phyloP scores from a whole-genome alignment of 2,888 invertebrate species.

The Pseudanteris insignis region DNA sequence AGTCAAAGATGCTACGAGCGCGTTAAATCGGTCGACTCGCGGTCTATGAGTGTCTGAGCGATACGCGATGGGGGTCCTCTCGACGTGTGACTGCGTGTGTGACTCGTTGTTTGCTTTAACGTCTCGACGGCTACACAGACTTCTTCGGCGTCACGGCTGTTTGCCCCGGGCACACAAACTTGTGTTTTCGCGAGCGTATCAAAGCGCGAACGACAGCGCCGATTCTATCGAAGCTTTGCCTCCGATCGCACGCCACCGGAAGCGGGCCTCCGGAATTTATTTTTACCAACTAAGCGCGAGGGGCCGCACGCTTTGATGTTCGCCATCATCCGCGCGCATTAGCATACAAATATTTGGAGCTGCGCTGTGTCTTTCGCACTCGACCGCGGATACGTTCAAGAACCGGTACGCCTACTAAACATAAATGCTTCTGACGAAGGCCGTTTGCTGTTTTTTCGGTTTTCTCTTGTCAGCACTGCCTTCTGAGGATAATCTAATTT shows the following conservation, averaged over 20 bases:
- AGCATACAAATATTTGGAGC: constrained; percentile 64
- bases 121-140: constrained; percentile 58
- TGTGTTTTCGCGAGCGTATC: constrained; percentile 61
- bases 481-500: too few species aligned
- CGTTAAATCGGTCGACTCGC: neutral
- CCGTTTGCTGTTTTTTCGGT: too few species aligned
- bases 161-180: constrained; percentile 59
- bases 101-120: constrained; percentile 63
- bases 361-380: constrained; percentile 27
- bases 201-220: constrained; percentile 37
- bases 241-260: constrained; percentile 20
- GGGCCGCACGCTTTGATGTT: constrained; percentile 61
- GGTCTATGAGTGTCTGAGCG: constrained; percentile 21
- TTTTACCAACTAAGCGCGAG: constrained; percentile 61
- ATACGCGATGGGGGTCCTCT: constrained; percentile 11
- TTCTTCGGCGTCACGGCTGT: constrained; percentile 50
- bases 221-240: constrained; percentile 16
- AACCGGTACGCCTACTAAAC: constrained; percentile 9
- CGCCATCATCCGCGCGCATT: constrained; percentile 57
- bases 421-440: too few species aligned
- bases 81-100: constrained; percentile 57
- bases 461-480: too few species aligned
- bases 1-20: too few species aligned
- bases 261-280: constrained; percentile 57
- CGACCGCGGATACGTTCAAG: neutral